Percentiles rank a stretch among this genome's conserved stretches.
These are phyloP conservation scores for Scylla paramamosain DNA, from an alignment of 1,140 invertebrate species.

Conservation along the genomic window DNA sequence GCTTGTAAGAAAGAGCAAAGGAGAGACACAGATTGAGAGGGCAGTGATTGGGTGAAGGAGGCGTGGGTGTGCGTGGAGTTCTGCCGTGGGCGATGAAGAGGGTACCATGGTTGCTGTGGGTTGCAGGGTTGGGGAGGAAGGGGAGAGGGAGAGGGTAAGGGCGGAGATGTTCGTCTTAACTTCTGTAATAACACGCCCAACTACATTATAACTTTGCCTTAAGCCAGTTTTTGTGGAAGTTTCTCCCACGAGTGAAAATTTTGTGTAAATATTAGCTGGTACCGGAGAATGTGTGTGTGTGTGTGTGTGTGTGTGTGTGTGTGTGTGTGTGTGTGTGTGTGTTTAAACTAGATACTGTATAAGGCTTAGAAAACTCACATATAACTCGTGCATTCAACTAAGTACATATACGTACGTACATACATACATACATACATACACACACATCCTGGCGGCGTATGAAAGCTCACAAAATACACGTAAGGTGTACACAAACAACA, in stretches of 20 bases:
- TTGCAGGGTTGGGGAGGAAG: background rate
- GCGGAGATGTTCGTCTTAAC: background rate
- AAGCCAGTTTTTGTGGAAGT: slow-evolving; percentile 14
- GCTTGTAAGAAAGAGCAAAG: too few species aligned
- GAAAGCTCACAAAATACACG: too few species aligned
- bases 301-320: background rate
- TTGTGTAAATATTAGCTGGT: background rate
- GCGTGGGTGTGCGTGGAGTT: background rate
- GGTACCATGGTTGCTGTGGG: background rate
- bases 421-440: too few species aligned
- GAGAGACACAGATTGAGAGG: background rate
- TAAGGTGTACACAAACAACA: too few species aligned
- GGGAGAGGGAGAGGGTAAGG: background rate
- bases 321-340: too few species aligned
- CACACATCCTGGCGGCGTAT: too few species aligned
- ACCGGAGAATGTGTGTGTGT: background rate
- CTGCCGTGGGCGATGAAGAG: background rate
- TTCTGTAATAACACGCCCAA: slow-evolving; percentile 12
- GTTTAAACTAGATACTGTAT: too few species aligned
- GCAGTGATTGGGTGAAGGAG: background rate
- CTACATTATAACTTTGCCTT: slow-evolving; percentile 23
- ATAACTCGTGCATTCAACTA: too few species aligned
- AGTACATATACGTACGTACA: too few species aligned
- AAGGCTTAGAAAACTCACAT: too few species aligned
- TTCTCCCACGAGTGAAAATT: background rate